Evolutionary conservation across 2,113 vertebrate genomes (phyloP), one percentile per base, ranked within the genome.

Genomic region (Labrus mixtus): DNA sequence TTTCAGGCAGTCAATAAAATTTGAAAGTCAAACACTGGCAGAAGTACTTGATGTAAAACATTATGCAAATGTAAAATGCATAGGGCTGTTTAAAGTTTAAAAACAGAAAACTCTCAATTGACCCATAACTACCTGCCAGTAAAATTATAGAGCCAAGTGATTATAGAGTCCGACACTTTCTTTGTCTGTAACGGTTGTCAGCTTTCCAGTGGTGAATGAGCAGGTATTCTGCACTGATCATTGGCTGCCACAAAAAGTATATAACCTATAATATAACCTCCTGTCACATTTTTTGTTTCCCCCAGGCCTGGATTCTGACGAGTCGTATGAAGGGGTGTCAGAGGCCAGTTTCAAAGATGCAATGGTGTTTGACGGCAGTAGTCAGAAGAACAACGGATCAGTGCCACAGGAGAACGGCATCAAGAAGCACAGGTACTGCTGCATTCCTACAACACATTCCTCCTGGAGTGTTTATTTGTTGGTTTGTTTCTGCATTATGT

Each of bases 271-370:
- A 13, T 36, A 1, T 33, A 22, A 60, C 10, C 59, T 19, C 2
- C 1, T 25, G 62, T 60, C 20, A 5, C 9, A 12, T 46, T 48
- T 67, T 68, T 9, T 39, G 1, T 73, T 4, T 37, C 22, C 33
- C 43, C 0, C 92, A 99, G 98, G 98, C 96, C 96, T 98, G 86
- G 97, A 99, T 83, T 98, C 97, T 0, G 97, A 98, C 59, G 96
- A 97, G 93, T 98, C 97, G 36, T 95, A 94, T 0, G 97, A 97
- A 87, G 96, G 96, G 20, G 94, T 95, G 78, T 96, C 97, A 7
- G 97, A 98, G 91, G 93, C 95, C 50, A 96, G 94, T 85, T 96
- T 94, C 81, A 96, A 96, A 90, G 93, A 95, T 46, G 95, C 95
- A 56, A 85, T 94, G 74, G 93, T 94, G 43, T 91, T 86, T 81